These are phyloP conservation scores for Apodemus speciosus DNA, from an alignment of 2,113 vertebrate species.

Conservation along the genomic window DNA sequence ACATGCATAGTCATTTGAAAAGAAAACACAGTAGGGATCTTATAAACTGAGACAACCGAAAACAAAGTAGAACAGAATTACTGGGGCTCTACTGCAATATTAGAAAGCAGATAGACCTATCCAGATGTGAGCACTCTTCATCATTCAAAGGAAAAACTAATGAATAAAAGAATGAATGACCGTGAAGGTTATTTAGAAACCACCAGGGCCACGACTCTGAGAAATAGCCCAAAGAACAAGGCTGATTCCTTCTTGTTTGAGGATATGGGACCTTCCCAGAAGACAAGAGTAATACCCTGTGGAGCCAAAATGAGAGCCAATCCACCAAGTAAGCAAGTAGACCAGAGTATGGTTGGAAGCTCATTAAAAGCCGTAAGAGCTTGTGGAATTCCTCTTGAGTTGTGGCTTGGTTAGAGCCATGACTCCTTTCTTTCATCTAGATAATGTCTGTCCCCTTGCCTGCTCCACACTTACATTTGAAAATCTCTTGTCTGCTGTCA, in stretches of 20 bases:
- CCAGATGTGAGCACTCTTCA: not conserved
- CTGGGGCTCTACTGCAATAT: not conserved
- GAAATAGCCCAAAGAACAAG: not conserved
- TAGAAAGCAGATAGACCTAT: not conserved
- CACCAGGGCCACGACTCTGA: not conserved
- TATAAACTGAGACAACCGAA: not conserved
- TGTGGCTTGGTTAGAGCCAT: not conserved
- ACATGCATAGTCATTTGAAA: not conserved
- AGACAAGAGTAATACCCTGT: not conserved
- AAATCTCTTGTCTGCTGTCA: not conserved
- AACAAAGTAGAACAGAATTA: not conserved
- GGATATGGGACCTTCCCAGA: too few species aligned
- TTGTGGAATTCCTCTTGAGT: not conserved
- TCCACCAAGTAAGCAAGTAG: not conserved
- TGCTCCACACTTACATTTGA: too few species aligned
- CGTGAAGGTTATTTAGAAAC: not conserved
- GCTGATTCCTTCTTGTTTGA: not conserved
- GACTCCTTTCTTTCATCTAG: not conserved
- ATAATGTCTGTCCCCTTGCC: not conserved
- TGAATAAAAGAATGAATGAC: not conserved
- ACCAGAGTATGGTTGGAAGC: not conserved
- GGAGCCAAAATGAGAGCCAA: not conserved
- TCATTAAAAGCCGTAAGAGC: not conserved
- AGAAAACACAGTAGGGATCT: not conserved
- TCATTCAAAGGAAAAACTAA: not conserved